These are phyloP conservation scores for Trichogramma dendrolimi DNA, from an alignment of 2,888 invertebrate genomes.

Conservation along the genomic window DNA sequence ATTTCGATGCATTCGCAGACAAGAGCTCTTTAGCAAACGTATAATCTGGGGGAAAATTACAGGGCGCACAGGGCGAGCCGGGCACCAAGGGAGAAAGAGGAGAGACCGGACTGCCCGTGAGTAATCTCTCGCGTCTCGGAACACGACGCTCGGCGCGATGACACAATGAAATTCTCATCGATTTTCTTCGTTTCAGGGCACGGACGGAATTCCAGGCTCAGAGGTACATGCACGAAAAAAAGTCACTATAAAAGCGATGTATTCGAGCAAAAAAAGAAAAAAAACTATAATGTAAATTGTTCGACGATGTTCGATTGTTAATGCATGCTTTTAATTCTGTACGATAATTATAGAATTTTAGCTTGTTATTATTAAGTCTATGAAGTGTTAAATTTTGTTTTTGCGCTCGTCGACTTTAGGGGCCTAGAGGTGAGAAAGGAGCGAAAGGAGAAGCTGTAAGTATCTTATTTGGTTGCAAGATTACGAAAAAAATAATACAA, in stretches of 20 bases:
- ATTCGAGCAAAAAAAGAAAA: not conserved
- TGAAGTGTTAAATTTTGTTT: not conserved
- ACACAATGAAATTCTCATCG: not conserved
- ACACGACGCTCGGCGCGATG: too few relatives aligned
- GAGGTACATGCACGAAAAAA: conserved; percentile 61
- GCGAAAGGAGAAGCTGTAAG: conserved; percentile 80
- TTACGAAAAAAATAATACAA: not conserved
- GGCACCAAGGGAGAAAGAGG: conserved; percentile 90
- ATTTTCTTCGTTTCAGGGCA: conserved; percentile 64
- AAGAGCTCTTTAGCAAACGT: conserved; percentile 20
- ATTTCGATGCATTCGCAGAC: conserved; percentile 1
- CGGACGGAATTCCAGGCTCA: conserved; percentile 88
- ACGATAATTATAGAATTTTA: too few relatives aligned
- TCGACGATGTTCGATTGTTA: not conserved
- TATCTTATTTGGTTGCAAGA: conserved; percentile 37
- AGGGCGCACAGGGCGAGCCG: conserved; percentile 91
- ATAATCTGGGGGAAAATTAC: conserved; percentile 34
- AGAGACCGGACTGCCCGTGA: conserved; percentile 88
- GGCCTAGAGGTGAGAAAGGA: conserved; percentile 86
- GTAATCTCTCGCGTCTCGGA: conserved; percentile 46
- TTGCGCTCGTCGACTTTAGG: conserved; percentile 56
- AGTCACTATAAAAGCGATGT: not conserved
- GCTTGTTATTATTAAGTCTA: too few relatives aligned
- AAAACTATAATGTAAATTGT: not conserved
- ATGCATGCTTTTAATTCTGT: not conserved